Evolutionary conservation across 2,888 invertebrate genomes (phyloP).

Genomic region (Gymnoscelis rufifasciata): DNA sequence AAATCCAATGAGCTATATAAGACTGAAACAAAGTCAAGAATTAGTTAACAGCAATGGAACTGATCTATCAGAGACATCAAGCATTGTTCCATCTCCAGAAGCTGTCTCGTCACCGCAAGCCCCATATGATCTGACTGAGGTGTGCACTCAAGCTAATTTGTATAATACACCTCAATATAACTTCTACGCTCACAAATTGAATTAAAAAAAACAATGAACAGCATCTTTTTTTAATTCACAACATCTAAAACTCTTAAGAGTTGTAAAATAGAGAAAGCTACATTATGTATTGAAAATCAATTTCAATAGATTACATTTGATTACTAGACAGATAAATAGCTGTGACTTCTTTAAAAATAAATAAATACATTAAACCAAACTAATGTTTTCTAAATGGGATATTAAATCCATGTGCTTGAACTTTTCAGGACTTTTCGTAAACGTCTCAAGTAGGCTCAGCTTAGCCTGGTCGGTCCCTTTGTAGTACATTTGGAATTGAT

Average conservation of each 20-base stretch:
- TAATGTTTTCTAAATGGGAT: constrained; percentile 84
- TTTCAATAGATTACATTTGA: too few relatives aligned
- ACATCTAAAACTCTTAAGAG: too few relatives aligned
- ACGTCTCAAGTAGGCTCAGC: constrained; percentile 81
- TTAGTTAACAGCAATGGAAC: background rate
- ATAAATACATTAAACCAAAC: constrained; percentile 49
- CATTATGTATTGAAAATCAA: too few relatives aligned
- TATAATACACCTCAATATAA: constrained; percentile 56
- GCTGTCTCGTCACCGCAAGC: background rate
- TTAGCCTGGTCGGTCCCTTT: constrained; percentile 81
- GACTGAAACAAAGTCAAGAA: constrained; percentile 14
- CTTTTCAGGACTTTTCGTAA: constrained; percentile 83
- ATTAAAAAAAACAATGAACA: constrained; percentile 33
- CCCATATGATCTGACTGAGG: background rate
- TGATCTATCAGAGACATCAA: background rate
- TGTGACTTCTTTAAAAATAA: too few relatives aligned
- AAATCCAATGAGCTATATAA: constrained; percentile 45
- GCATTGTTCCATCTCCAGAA: background rate
- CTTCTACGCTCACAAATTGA: constrained; percentile 60
- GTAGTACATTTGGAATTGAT: constrained; percentile 92
- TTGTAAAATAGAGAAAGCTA: too few relatives aligned
- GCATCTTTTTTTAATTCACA: too few relatives aligned
- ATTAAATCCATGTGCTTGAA: constrained; percentile 92
- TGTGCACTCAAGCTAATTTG: constrained; percentile 6
- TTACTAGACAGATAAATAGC: too few relatives aligned